Evolutionary conservation across 2,888 invertebrate genomes (phyloP), one percentile per base, ranked within the genome.

Genomic region (Drosophila nigricruria): DNA sequence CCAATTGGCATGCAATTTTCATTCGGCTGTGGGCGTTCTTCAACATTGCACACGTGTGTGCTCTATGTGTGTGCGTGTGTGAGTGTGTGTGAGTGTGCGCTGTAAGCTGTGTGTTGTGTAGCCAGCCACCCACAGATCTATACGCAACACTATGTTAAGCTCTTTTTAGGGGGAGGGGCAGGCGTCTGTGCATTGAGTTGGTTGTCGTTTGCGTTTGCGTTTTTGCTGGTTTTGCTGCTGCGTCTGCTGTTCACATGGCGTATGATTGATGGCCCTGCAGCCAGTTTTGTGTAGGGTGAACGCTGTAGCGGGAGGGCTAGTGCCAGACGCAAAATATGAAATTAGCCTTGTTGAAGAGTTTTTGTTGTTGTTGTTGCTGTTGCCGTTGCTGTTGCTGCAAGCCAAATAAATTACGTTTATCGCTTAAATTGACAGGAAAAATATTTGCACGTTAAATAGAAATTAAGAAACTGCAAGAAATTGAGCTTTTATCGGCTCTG

Each of bases 261-360:
- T 88, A 86, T 87, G 90, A 90, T 88, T 90, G 89, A 88, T 87
- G 77, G 79, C 79, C 81, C 81, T 86, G 81, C 69, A 85, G 77
- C 67, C 69, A 83, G 54, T 60, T 59, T 23, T 36, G 63, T 25
- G 9, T 47, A 45, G 25, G 18, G 20, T 45, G 27, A 3, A 12
- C 9, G 36, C 25, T 20, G 20, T 5, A 30, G 49, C 12, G 9
- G 6, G 63, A 43, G 25, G 52, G 49, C 60, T 12, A 75, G 47
- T 12, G 54, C 57, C 58, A 80, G 66, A 70, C 77, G 70, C 45
- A 81, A 81, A 87, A 79, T 77, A 84, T 78, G 74, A 80, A 80
- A 89, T 85, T 85, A 85, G 77, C 72, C 69, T 62, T 69, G 64
- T 70, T 62, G 57, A 65, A 67, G 72, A 53, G 27, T 27, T 53